Conservation (phyloP, 2,888 invertebrate genomes). For the Quadroppia sp. region DNA sequence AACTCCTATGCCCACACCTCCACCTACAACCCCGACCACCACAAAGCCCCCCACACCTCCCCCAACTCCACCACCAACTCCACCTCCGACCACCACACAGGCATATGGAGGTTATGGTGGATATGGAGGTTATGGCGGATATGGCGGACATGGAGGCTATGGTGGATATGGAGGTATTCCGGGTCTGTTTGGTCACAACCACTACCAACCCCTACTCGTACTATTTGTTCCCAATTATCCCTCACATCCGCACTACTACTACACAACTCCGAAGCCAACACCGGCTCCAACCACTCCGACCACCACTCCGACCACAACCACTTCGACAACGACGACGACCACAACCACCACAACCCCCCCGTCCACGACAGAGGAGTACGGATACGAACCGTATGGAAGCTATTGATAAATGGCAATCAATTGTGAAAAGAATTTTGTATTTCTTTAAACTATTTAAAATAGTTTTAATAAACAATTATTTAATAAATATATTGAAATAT, state of each 20-base stretch:
- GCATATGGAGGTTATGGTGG: too few relatives aligned
- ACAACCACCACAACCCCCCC: neutral
- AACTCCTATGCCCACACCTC: neutral
- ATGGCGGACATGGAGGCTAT: too few relatives aligned
- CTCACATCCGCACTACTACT: too few relatives aligned
- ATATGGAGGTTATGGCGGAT: too few relatives aligned
- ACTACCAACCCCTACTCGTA: too few relatives aligned
- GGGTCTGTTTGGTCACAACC: too few relatives aligned
- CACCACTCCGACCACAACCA: neutral
- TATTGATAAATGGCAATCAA: neutral
- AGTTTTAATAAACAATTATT: neutral
- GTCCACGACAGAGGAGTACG: slow-evolving; percentile 14
- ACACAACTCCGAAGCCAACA: neutral
- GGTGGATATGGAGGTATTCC: too few relatives aligned
- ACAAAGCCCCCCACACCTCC: neutral
- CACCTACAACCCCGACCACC: neutral
- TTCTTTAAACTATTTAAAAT: too few relatives aligned
- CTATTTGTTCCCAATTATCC: too few relatives aligned
- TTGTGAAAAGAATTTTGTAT: neutral
- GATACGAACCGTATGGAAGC: neutral
- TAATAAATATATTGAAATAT: too few relatives aligned
- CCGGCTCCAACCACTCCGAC: slow-evolving; percentile 5
- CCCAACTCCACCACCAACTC: neutral
- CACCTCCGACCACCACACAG: neutral
- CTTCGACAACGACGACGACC: neutral